These are phyloP conservation scores for Gymnopithys bicolor DNA, from an alignment of 2,797 vertebrate species.

Conservation along the genomic window DNA sequence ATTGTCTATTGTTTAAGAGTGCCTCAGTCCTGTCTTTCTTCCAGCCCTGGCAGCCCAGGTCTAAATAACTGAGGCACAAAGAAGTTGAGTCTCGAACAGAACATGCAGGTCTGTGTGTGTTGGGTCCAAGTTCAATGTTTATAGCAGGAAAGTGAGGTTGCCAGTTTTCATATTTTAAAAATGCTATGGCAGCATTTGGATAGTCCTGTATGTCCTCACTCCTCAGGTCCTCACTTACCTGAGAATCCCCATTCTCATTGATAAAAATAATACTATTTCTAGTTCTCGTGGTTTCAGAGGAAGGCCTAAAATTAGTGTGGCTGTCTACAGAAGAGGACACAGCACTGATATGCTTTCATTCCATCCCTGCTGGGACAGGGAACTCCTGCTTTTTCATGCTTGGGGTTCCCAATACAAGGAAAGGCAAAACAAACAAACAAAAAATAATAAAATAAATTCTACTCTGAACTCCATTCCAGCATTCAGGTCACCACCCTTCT, in stretches of 20 bases:
- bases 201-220: neutral
- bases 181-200: neutral
- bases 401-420: neutral
- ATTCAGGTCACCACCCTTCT: conserved; percentile 62
- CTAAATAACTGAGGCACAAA: neutral
- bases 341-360: neutral
- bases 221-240: neutral
- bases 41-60: neutral
- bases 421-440: neutral
- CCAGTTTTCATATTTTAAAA: neutral
- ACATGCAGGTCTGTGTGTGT: neutral
- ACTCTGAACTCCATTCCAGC: conserved; percentile 43
- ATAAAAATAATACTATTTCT: neutral
- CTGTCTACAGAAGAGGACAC: neutral
- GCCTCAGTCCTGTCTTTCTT: neutral
- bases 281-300: neutral
- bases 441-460: neutral
- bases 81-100: neutral
- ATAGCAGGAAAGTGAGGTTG: neutral
- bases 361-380: neutral
- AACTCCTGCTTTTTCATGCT: neutral
- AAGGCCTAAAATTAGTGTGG: neutral
- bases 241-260: neutral
- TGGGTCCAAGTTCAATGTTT: neutral
- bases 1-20: neutral